phyloP scores from a whole-genome alignment of 2,797 vertebrate species.

The Semotilus atromaculatus region DNA sequence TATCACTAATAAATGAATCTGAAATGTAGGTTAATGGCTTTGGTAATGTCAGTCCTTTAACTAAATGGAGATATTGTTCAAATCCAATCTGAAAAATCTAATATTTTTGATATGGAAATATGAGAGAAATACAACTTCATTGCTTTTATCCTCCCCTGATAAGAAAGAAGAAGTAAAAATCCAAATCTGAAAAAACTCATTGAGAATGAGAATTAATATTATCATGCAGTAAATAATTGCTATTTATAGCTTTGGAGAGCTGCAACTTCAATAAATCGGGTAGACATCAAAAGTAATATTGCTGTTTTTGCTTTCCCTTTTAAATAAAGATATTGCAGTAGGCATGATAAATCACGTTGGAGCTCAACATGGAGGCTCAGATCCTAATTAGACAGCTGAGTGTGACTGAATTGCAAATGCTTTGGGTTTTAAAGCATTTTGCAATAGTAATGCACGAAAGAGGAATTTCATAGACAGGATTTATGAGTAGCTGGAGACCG shows the following conservation, averaged over 20 bases:
- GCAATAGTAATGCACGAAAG: neutral
- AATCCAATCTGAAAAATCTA: constrained; percentile 29
- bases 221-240: constrained; percentile 6
- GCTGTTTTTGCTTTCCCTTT: constrained; percentile 17
- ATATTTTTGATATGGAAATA: constrained; percentile 22
- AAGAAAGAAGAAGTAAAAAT: constrained; percentile 23
- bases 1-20: constrained; percentile 4
- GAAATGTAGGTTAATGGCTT: constrained; percentile 45
- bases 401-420: constrained; percentile 17
- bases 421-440: neutral
- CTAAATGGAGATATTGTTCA: constrained; percentile 36
- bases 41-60: constrained; percentile 26
- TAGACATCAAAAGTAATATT: neutral
- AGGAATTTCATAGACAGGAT: constrained; percentile 46
- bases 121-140: neutral
- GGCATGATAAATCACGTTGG: constrained; percentile 7
- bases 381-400: constrained; percentile 36
- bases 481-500: constrained; percentile 42
- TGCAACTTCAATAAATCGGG: constrained; percentile 19
- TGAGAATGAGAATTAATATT: constrained; percentile 11
- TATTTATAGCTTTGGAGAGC: constrained; percentile 11
- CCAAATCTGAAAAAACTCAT: constrained; percentile 3
- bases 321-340: constrained; percentile 33
- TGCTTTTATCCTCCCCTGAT: neutral
- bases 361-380: constrained; percentile 6